Evolutionary conservation across 2,797 vertebrate species (phyloP).

Genomic region (Psittacula derbiana): DNA sequence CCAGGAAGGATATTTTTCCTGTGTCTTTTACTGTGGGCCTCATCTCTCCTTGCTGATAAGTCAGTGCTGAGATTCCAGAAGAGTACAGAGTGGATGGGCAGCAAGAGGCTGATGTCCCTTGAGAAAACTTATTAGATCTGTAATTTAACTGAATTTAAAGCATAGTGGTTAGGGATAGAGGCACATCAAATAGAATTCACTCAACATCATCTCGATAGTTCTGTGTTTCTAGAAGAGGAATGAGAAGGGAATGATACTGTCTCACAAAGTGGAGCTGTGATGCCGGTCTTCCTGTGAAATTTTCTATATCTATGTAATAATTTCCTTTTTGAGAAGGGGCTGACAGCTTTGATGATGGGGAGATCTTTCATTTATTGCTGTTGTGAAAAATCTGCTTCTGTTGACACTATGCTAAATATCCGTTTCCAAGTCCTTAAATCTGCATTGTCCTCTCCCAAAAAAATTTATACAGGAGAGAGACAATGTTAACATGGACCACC

Average conservation of each 20-base stretch:
- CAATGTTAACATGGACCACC: background rate
- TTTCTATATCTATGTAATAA: background rate
- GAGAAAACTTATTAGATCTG: background rate
- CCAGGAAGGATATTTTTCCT: background rate
- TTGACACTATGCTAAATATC: background rate
- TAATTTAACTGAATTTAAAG: background rate
- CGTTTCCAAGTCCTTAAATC: background rate
- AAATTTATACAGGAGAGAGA: background rate
- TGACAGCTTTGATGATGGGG: background rate
- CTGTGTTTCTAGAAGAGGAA: background rate
- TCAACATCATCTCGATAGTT: background rate
- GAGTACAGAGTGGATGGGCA: background rate
- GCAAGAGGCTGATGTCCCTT: background rate
- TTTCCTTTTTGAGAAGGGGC: background rate
- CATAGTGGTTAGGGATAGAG: background rate
- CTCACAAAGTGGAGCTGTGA: background rate
- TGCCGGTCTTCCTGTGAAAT: background rate
- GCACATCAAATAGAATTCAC: background rate
- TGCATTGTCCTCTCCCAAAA: background rate
- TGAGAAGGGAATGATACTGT: background rate
- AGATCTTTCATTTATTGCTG: background rate
- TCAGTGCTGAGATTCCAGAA: background rate
- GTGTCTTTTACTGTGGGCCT: background rate
- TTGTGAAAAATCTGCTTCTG: background rate
- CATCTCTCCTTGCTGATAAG: background rate